Base-by-base conservation (phyloP, 2,113 vertebrate genomes). In the Rhegmatorhina hoffmannsi region DNA sequence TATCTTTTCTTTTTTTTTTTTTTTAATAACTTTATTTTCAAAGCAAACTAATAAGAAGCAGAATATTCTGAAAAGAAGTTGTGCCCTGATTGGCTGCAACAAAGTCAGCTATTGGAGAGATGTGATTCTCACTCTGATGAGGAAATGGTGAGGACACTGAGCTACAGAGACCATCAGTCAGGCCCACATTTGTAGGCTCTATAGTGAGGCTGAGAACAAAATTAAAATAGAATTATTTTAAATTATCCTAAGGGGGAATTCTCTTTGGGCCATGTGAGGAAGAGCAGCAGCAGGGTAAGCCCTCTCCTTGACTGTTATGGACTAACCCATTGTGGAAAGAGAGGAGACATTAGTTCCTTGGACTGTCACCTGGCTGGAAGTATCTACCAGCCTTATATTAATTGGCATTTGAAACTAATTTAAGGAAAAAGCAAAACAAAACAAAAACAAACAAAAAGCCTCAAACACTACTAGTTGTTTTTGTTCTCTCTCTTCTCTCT, bases 151-250 rank as follows among this genome's bases (percentile, higher is more conserved):
- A 72, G 18, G 81, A 49, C 33, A 40, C 13, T 10, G 24, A 10
- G 16, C 43, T 78, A 58, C 13, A 44, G 24, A 11, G 3, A n/a
- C 11, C 43, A 31, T 13, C 0, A 0, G 7, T 21, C 26, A 43
- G 10, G 24, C 38, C 21, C 5, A 26, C 43, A 24, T 47, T n/a
- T 69, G 15, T 28, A 49, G 10, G 25, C 23, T 38, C 20, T 50
- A 47, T 23, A 76, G n/a, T 18, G 31, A 64, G 50, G 34, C 7
- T 87, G 33, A 92, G 36, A 75, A 60, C 1, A 3, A 21, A 87
- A 90, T 24, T 19, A 21, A 34, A 64, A 84, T 47, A 20, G 9
- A 12, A 31, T 33, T 56, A 31, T 28, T 82, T 78, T 58, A 50
- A 56, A 33, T 49, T 49, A 46, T 53, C 13, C 17, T 23, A 34